These are phyloP conservation scores for Melanostoma scalare DNA, from an alignment of 2,888 invertebrate genomes.

Conservation along the genomic window DNA sequence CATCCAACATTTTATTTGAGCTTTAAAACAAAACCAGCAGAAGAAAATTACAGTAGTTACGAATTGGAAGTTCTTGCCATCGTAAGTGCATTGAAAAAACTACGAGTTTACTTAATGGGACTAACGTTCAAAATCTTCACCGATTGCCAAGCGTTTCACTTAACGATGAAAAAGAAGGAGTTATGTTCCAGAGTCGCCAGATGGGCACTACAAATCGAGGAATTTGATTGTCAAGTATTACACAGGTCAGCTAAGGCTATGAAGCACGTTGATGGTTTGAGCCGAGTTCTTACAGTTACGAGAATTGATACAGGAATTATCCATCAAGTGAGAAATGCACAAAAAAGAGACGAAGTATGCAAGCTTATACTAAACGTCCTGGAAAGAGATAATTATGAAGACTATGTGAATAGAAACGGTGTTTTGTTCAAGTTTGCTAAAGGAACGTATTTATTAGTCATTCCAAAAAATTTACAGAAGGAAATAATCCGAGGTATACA, in stretches of 20 bases:
- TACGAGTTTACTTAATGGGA: too few species aligned
- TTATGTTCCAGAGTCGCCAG: slow-evolving; percentile 74
- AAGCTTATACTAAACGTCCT: slow-evolving; percentile 28
- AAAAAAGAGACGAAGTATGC: slow-evolving; percentile 45
- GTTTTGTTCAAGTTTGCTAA: slow-evolving; percentile 38
- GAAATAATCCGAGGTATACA: slow-evolving; percentile 14
- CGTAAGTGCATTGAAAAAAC: slow-evolving; percentile 74
- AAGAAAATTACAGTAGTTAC: slow-evolving; percentile 75
- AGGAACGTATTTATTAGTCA: slow-evolving; percentile 44
- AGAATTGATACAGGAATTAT: slow-evolving; percentile 9
- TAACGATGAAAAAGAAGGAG: slow-evolving; percentile 75
- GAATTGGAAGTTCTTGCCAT: slow-evolving; percentile 77
- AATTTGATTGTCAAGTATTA: slow-evolving; percentile 29
- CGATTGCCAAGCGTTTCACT: slow-evolving; percentile 76
- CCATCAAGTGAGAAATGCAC: slow-evolving; percentile 22
- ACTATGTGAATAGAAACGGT: slow-evolving; percentile 21
- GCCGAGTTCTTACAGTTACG: slow-evolving; percentile 18
- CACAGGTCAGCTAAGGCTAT: slow-evolving; percentile 38
- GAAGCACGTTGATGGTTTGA: slow-evolving; percentile 40
- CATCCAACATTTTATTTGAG: slow-evolving; percentile 75
- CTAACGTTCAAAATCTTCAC: too few species aligned
- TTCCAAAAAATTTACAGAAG: slow-evolving; percentile 30
- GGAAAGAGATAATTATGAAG: slow-evolving; percentile 27
- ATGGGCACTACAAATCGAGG: slow-evolving; percentile 72
- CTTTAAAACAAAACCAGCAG: slow-evolving; percentile 25